These are phyloP conservation scores for Halictus quadricinctus DNA, from an alignment of 2,888 invertebrate species.

Conservation along the genomic window DNA sequence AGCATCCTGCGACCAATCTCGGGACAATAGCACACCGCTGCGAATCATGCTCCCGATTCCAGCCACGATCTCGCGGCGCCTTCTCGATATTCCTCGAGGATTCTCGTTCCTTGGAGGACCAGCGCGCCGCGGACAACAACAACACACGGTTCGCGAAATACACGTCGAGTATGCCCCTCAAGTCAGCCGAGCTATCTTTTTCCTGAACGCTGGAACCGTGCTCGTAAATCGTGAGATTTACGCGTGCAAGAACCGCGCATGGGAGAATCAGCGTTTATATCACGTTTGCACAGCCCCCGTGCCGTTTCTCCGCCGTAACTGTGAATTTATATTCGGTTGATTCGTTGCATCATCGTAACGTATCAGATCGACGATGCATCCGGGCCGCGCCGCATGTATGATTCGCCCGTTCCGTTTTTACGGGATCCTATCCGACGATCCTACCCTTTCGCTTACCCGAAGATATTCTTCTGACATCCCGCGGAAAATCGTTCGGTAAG, in stretches of 20 bases:
- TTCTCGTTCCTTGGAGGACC: background rate
- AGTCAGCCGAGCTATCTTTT: constrained; percentile 49
- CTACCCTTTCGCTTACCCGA: background rate
- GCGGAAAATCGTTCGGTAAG: background rate
- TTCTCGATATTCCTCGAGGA: background rate
- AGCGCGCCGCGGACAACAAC: background rate
- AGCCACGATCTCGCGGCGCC: background rate
- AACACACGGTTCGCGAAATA: constrained; percentile 14
- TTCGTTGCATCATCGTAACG: constrained; percentile 50
- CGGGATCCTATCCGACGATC: background rate
- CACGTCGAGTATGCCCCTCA: constrained; percentile 18
- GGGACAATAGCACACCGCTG: background rate
- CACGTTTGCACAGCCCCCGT: constrained; percentile 18
- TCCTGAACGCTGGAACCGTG: constrained; percentile 10
- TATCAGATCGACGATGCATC: constrained; percentile 41
- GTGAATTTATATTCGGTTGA: constrained; percentile 55
- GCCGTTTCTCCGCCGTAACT: background rate
- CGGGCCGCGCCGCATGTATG: constrained; percentile 8
- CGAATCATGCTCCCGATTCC: background rate
- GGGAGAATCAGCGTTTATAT: constrained; percentile 51
- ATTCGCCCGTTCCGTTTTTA: constrained; percentile 24
- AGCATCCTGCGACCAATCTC: background rate
- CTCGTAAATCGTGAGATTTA: constrained; percentile 57
- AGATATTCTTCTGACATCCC: background rate
- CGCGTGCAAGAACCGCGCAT: constrained; percentile 44